Evolutionary conservation across 53 echinoderm and acorn worm species (phyloP).

Genomic region (Holothuria scabra): DNA sequence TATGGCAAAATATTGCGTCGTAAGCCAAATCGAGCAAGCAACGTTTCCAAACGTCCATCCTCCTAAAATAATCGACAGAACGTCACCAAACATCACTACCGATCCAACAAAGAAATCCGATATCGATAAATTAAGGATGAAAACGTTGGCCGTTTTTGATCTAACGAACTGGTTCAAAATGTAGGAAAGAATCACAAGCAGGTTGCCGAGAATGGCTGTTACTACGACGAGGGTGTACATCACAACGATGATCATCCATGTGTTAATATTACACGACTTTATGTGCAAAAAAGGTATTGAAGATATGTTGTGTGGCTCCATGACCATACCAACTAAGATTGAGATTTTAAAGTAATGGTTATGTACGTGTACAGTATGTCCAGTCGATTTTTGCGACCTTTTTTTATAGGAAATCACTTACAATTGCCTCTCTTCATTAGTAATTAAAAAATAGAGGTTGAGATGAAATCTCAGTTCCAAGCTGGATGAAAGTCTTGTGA

Average conservation of each 20-base stretch:
- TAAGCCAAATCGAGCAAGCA: conserved; percentile 58
- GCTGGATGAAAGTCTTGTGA: no score
- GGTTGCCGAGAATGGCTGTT: conserved; percentile 59
- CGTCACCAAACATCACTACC: conserved; percentile 50
- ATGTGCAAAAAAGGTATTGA: no score
- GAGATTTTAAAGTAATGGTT: no score
- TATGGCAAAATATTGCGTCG: conserved; percentile 55
- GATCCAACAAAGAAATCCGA: conserved; percentile 62
- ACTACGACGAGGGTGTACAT: conserved; percentile 38
- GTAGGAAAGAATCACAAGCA: conserved; percentile 56
- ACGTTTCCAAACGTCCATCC: conserved; percentile 56
- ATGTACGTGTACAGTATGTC: no score
- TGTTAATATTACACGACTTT: no score
- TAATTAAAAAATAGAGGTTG: no score
- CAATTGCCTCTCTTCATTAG: no score
- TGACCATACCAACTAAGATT: no score
- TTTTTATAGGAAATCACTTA: no score
- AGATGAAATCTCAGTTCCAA: no score
- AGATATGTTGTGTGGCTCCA: no score
- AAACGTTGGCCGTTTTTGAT: conserved; percentile 53
- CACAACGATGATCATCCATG: conserved; percentile 1
- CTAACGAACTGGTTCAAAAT: conserved; percentile 46
- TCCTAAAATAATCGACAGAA: conserved; percentile 49
- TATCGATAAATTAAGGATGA: conserved; percentile 65
- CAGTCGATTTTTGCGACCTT: no score